Percentiles rank a stretch among this genome's conserved stretches.
Evolutionary conservation across 2,797 vertebrate genomes (phyloP).

Genomic region (Cephalopachus bancanus): DNA sequence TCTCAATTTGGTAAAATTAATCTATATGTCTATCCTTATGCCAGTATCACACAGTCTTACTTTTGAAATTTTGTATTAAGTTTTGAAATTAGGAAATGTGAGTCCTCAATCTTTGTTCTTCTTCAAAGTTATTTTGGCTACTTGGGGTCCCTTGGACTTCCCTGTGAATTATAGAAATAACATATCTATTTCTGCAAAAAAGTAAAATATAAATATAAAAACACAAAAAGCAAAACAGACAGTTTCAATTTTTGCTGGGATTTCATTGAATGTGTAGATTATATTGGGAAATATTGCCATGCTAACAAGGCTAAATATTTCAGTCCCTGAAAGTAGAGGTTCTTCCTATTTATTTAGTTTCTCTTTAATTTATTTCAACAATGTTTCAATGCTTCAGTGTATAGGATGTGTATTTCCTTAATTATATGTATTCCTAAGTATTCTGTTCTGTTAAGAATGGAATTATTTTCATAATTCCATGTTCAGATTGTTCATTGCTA

Average conservation of each 20-base stretch:
- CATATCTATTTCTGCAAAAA: neutral
- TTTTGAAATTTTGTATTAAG: neutral
- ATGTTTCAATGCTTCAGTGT: neutral
- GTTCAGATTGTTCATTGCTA: neutral
- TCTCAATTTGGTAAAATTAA: neutral
- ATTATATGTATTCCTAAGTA: neutral
- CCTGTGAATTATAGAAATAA: neutral
- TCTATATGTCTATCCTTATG: neutral
- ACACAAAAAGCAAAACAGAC: neutral
- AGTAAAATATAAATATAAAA: neutral
- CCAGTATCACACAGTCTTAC: neutral
- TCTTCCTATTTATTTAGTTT: neutral
- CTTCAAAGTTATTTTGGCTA: neutral
- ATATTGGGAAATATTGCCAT: neutral
- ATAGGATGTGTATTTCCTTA: neutral
- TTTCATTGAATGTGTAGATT: neutral
- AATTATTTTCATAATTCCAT: neutral
- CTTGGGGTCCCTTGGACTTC: neutral
- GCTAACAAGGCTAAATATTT: neutral
- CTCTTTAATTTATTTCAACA: neutral
- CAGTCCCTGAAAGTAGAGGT: neutral
- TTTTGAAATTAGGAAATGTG: neutral
- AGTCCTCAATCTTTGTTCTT: neutral
- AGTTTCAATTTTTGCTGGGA: neutral
- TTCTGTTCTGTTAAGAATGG: neutral